These are phyloP conservation scores for Hyppa rectilinea DNA, from an alignment of 2,888 invertebrate genomes.

Conservation along the genomic window DNA sequence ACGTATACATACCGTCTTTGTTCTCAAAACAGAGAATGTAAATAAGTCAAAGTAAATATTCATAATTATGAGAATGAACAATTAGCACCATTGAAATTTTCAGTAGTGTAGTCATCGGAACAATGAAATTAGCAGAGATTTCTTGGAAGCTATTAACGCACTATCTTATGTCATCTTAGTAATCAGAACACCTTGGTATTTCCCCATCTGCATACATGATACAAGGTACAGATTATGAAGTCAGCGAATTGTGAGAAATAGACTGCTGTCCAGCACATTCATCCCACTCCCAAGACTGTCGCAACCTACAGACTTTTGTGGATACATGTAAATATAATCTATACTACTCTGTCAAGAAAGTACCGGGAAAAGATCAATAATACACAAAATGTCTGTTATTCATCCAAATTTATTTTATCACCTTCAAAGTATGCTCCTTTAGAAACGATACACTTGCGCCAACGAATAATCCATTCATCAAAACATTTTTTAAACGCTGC, in stretches of 20 bases:
- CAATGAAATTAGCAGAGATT: constrained; percentile 20
- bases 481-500: no score
- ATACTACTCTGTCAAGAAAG: no score
- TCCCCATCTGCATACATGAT: constrained; percentile 20
- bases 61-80: constrained; percentile 28
- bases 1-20: not conserved
- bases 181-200: constrained; percentile 13
- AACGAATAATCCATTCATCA: no score
- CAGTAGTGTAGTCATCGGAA: constrained; percentile 28
- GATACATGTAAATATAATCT: no score
- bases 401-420: no score
- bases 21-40: constrained; percentile 19
- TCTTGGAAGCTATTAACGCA: constrained; percentile 43
- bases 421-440: no score
- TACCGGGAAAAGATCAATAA: no score
- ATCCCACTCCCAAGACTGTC: no score
- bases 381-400: no score
- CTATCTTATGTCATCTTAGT: constrained; percentile 33
- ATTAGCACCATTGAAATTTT: constrained; percentile 33
- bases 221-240: constrained; percentile 8
- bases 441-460: no score
- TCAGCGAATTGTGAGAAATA: not conserved
- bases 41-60: constrained; percentile 35
- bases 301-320: no score
- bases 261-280: not conserved